Conservation (phyloP, 92 coral and sea anemone genomes). For the Micromussa lordhowensis region DNA sequence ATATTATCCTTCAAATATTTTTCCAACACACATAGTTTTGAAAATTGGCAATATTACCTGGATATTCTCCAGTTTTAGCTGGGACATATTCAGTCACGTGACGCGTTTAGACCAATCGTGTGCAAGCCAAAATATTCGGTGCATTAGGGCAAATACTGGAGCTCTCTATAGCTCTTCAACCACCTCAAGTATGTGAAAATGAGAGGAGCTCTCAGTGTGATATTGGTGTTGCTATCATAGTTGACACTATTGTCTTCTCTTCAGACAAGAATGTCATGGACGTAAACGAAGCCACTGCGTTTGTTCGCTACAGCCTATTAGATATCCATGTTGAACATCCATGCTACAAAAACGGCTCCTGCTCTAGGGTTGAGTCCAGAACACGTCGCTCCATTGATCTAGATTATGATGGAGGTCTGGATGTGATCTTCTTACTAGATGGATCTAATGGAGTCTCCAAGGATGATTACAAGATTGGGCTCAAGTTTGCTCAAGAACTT, state of each 20-base stretch:
- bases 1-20: too few relatives aligned
- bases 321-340: conserved; percentile 26
- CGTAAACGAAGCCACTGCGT: conserved; percentile 64
- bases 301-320: conserved; percentile 54
- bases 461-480: conserved; percentile 66
- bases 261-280: conserved; percentile 55
- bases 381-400: conserved; percentile 67
- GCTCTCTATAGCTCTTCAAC: background rate
- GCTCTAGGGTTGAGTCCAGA: conserved; percentile 42
- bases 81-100: too few relatives aligned
- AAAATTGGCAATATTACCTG: too few relatives aligned
- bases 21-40: too few relatives aligned
- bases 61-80: too few relatives aligned
- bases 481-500: conserved; percentile 75
- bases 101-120: too few relatives aligned
- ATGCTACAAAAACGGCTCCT: conserved; percentile 56
- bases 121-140: too few relatives aligned
- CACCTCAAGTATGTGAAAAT: background rate
- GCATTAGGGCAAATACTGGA: too few relatives aligned
- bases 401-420: conserved; percentile 68
- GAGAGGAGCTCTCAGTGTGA: background rate
- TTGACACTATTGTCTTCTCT: background rate
- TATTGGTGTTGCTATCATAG: background rate
- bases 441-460: conserved; percentile 65
- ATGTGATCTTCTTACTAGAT: conserved; percentile 76